Evolutionary conservation across 2,797 vertebrate species (phyloP).

Genomic region (Anolis apletophallus): DNA sequence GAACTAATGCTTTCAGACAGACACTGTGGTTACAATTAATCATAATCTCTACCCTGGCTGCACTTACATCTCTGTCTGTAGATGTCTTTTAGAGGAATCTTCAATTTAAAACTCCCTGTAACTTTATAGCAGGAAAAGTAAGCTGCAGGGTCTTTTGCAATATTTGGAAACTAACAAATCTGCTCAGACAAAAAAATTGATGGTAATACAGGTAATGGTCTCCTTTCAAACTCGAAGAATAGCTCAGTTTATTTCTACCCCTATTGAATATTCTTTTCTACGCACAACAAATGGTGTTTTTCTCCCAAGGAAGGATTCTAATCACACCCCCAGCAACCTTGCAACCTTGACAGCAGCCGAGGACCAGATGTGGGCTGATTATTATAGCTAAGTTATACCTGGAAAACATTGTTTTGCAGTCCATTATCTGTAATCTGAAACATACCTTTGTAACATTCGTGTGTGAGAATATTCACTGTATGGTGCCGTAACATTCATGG

Average conservation of each 20-base stretch:
- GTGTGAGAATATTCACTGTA: background rate
- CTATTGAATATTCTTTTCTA: background rate
- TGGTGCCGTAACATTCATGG: background rate
- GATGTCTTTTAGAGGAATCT: constrained; percentile 20
- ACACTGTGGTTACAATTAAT: constrained; percentile 26
- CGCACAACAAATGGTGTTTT: background rate
- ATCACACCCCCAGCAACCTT: background rate
- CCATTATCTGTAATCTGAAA: background rate
- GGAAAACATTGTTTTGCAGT: background rate
- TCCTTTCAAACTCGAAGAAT: background rate
- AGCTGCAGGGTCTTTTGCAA: background rate
- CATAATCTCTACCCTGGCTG: background rate
- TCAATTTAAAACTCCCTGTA: background rate
- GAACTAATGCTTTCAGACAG: constrained; percentile 31
- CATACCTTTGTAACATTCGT: background rate
- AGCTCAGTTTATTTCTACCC: background rate
- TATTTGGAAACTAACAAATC: background rate
- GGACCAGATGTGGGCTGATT: background rate
- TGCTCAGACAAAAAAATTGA: background rate
- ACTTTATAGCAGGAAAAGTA: background rate
- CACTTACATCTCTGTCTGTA: background rate
- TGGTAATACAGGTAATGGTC: background rate
- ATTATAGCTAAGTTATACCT: background rate
- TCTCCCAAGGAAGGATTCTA: background rate
- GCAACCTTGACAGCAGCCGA: background rate